Percentiles rank a stretch among this genome's conserved stretches.
These are phyloP conservation scores for Hydropsyche tenuis DNA, from an alignment of 1,140 invertebrate species.

Conservation along the genomic window DNA sequence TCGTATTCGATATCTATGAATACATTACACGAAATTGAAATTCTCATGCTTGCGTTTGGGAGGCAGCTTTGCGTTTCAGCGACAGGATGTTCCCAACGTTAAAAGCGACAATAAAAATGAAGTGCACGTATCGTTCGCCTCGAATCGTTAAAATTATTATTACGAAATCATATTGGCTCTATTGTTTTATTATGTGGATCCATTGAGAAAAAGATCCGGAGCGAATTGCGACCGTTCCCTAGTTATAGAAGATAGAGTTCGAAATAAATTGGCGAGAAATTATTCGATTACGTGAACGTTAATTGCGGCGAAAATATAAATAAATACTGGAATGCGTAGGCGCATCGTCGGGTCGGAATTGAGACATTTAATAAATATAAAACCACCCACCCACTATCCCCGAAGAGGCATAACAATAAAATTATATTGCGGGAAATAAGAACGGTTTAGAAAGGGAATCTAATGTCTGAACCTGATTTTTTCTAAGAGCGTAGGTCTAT, in stretches of 20 bases:
- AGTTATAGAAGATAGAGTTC: neutral
- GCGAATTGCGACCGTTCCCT: too few relatives aligned
- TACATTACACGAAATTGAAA: constrained; percentile 23
- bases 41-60: neutral
- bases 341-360: constrained; percentile 11
- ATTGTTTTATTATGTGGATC: neutral
- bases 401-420: constrained; percentile 12
- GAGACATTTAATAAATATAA: constrained; percentile 5
- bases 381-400: neutral
- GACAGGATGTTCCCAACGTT: neutral
- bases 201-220: neutral
- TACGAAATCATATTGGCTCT: too few relatives aligned
- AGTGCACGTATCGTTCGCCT: too few relatives aligned
- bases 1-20: constrained; percentile 21
- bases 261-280: neutral
- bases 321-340: neutral
- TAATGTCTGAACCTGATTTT: constrained; percentile 31
- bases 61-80: neutral
- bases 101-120: too few relatives aligned
- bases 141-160: too few relatives aligned
- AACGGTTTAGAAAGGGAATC: constrained; percentile 3
- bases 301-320: neutral
- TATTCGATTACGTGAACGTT: neutral
- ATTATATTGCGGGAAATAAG: neutral
- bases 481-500: constrained; percentile 15